These are phyloP conservation scores for Acleris laterana DNA, from an alignment of 2,888 invertebrate genomes.

Conservation along the genomic window DNA sequence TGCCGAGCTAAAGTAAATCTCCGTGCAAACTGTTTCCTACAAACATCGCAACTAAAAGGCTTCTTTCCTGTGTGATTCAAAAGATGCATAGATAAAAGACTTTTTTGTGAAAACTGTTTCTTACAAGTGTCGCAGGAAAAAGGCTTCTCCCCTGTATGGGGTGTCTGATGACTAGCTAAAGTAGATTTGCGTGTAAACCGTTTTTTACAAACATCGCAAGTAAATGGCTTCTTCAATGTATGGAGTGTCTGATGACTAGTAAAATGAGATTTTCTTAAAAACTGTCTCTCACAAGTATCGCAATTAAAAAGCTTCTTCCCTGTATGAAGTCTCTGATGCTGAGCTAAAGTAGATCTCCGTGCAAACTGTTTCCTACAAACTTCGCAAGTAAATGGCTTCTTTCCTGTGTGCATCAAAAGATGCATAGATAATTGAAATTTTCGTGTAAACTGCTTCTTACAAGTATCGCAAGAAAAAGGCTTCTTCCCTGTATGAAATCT, in stretches of 20 bases:
- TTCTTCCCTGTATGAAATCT: too few species aligned
- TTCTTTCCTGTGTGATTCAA: background rate
- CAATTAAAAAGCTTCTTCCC: background rate
- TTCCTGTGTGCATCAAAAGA: too few species aligned
- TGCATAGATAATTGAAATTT: background rate
- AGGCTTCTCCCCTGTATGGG: too few species aligned
- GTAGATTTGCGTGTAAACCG: background rate
- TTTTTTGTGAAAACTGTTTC: background rate
- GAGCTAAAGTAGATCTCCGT: too few species aligned
- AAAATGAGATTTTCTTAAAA: background rate
- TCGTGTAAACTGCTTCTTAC: too few species aligned
- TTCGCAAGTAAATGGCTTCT: background rate
- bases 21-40: too few species aligned
- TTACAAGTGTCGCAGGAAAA: background rate
- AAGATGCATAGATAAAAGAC: background rate
- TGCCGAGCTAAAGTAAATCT: too few species aligned
- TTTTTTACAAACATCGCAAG: too few species aligned
- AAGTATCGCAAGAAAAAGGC: too few species aligned
- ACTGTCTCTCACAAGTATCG: background rate
- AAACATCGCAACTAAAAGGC: background rate
- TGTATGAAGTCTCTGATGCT: background rate
- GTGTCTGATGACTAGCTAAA: too few species aligned
- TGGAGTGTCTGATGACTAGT: background rate
- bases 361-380: too few species aligned
- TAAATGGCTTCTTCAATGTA: too few species aligned